A percentile compares a stretch with the other conserved stretches of the same genome.
Evolutionary conservation across 2,888 invertebrate species (phyloP).

Genomic region (Diaperis boleti): DNA sequence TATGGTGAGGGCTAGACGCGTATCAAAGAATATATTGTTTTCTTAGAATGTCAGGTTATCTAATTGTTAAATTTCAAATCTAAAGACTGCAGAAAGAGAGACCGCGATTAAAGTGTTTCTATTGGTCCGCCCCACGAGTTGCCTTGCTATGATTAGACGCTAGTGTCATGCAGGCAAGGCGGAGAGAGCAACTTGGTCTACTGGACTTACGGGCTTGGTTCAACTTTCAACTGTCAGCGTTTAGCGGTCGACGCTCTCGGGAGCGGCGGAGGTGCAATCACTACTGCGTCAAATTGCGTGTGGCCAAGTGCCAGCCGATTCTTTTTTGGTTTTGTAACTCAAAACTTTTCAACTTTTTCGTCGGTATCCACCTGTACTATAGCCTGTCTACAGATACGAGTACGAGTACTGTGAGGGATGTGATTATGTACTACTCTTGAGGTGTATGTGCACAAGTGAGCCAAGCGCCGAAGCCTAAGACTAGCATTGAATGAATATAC

Average conservation of each 20-base stretch:
- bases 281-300: constrained; percentile 22
- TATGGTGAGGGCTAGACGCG: too few relatives aligned
- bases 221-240: constrained; percentile 25
- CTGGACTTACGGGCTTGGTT: constrained; percentile 37
- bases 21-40: too few relatives aligned
- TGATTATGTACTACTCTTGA: too few relatives aligned
- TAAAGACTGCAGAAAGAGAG: too few relatives aligned
- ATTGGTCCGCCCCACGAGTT: too few relatives aligned
- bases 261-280: constrained; percentile 47
- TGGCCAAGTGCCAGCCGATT: constrained; percentile 12
- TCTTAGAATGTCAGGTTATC: too few relatives aligned
- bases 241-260: constrained; percentile 44
- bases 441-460: too few relatives aligned
- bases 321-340: not conserved
- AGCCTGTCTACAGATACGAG: constrained; percentile 11
- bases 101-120: too few relatives aligned
- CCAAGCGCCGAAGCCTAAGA: too few relatives aligned
- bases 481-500: too few relatives aligned
- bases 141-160: too few relatives aligned
- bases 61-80: too few relatives aligned
- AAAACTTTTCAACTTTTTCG: constrained; percentile 22
- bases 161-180: constrained; percentile 56
- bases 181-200: constrained; percentile 49
- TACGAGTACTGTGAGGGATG: constrained; percentile 32
- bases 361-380: constrained; percentile 22